Conservation (phyloP, 2,888 invertebrate genomes). For the Agrotis segetum region DNA sequence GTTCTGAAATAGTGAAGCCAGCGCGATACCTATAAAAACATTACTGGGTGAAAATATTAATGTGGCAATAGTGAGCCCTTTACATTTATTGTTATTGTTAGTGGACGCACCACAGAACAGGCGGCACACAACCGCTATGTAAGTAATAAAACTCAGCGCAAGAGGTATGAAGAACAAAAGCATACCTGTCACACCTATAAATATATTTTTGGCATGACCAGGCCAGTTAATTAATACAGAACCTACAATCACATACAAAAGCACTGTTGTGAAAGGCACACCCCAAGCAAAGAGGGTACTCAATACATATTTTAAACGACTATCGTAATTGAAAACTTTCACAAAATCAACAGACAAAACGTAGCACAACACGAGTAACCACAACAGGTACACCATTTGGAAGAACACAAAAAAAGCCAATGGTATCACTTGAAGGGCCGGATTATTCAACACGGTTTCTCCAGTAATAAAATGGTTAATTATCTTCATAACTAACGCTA, state of each 20-base stretch:
- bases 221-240: constrained; percentile 23
- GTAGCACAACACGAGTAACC: constrained; percentile 42
- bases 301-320: constrained; percentile 19
- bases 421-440: constrained; percentile 10
- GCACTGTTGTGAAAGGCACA: constrained; percentile 12
- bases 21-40: constrained; percentile 1
- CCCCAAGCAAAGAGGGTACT: constrained; percentile 38
- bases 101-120: background rate
- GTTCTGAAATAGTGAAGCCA: background rate
- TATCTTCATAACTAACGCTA: background rate
- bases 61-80: constrained; percentile 17
- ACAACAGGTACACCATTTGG: constrained; percentile 23
- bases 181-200: background rate
- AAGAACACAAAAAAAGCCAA: constrained; percentile 11
- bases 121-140: constrained; percentile 27
- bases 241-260: constrained; percentile 33
- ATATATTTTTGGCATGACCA: constrained; percentile 19
- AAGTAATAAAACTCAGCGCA: constrained; percentile 42
- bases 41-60: constrained; percentile 25
- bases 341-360: constrained; percentile 45
- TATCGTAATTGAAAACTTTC: constrained; percentile 28
- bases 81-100: constrained; percentile 21
- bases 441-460: background rate
- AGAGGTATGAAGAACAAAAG: constrained; percentile 35
- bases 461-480: constrained; percentile 9